These are phyloP conservation scores for Polydrusus tereticollis DNA, from an alignment of 2,888 invertebrate species.

Conservation along the genomic window DNA sequence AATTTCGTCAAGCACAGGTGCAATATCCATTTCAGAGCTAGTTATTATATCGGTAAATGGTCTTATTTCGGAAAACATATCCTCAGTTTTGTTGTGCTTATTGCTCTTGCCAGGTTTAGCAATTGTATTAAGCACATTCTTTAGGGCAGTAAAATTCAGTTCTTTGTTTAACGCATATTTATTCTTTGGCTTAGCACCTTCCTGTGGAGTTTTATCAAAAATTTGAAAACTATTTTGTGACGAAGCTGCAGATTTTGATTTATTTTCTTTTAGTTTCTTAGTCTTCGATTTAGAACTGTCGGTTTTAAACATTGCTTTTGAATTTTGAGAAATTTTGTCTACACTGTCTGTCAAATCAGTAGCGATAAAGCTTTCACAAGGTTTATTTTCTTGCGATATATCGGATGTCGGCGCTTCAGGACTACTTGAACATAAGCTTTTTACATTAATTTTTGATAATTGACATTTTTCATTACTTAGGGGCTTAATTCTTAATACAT, in stretches of 20 bases:
- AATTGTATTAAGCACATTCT: slow-evolving; percentile 24
- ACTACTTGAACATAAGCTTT: slow-evolving; percentile 31
- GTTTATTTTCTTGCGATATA: background rate
- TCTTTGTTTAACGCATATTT: background rate
- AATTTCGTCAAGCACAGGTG: slow-evolving; percentile 49
- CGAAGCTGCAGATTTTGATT: background rate
- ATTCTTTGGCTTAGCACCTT: background rate
- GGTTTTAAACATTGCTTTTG: background rate
- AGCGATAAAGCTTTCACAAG: background rate
- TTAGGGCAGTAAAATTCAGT: slow-evolving; percentile 8
- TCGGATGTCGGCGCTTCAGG: slow-evolving; percentile 13
- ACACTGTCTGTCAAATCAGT: background rate
- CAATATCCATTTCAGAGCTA: slow-evolving; percentile 49
- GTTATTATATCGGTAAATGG: slow-evolving; percentile 46
- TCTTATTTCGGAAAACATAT: slow-evolving; percentile 35
- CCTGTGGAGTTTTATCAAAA: background rate
- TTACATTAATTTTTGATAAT: slow-evolving; percentile 39
- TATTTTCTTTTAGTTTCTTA: slow-evolving; percentile 18
- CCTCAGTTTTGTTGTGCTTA: background rate
- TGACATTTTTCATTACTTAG: slow-evolving; percentile 23
- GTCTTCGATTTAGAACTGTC: background rate
- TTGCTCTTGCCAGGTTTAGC: slow-evolving; percentile 10
- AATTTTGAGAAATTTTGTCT: background rate
- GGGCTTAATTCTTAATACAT: background rate
- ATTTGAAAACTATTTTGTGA: background rate